Conservation (phyloP, 2,113 vertebrate genomes). For the Rynchops niger region DNA sequence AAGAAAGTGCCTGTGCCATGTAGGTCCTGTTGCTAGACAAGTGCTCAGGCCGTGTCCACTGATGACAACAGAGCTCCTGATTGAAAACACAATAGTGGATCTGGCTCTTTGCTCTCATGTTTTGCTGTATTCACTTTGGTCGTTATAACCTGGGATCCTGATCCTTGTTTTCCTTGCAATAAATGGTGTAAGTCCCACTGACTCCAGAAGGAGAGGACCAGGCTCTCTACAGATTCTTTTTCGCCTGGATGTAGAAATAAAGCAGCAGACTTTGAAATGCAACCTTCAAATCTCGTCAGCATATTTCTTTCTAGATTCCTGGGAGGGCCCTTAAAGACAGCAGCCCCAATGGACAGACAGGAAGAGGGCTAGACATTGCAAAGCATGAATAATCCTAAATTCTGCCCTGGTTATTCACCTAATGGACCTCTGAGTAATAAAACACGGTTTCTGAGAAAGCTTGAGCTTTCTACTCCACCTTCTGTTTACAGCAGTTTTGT, state of each 20-base stretch:
- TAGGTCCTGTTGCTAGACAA: background rate
- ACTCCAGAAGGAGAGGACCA: background rate
- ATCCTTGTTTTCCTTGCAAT: background rate
- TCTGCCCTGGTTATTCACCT: background rate
- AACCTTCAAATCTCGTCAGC: background rate
- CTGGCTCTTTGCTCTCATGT: fast-evolving
- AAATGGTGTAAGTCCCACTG: background rate
- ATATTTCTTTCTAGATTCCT: background rate
- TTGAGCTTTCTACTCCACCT: background rate
- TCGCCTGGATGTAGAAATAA: background rate
- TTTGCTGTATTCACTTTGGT: background rate
- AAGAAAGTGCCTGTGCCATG: background rate
- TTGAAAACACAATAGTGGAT: background rate
- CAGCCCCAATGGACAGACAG: background rate
- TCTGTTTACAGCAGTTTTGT: background rate
- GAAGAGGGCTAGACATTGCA: conserved; percentile 33
- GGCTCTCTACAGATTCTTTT: background rate
- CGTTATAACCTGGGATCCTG: background rate
- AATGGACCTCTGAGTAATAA: background rate
- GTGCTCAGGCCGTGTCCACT: background rate
- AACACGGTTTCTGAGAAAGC: background rate
- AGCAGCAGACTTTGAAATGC: background rate
- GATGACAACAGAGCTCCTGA: background rate
- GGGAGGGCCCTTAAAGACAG: background rate
- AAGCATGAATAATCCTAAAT: conserved; percentile 1